These are phyloP conservation scores for Diogma glabrata DNA, from an alignment of 2,888 invertebrate genomes.

Conservation along the genomic window DNA sequence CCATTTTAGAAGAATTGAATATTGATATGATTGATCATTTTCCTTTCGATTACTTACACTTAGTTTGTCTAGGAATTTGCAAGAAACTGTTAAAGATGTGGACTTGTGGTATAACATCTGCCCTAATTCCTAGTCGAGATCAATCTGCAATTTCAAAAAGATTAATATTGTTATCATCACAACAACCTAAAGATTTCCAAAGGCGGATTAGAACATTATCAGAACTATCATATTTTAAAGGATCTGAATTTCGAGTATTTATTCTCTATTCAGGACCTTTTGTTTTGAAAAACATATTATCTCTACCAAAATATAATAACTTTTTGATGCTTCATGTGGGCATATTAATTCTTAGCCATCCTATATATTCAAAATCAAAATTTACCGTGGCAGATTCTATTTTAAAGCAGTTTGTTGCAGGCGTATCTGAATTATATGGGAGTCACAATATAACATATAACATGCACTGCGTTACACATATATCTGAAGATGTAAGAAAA, in stretches of 20 bases:
- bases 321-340: neutral
- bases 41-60: no score
- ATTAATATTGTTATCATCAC: neutral
- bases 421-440: neutral
- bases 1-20: neutral
- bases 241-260: slow-evolving; percentile 3
- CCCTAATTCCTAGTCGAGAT: neutral
- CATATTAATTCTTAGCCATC: neutral
- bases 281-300: slow-evolving; percentile 3
- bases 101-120: neutral
- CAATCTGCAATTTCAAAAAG: neutral
- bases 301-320: neutral
- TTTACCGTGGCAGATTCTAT: neutral
- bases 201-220: neutral
- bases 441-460: no score
- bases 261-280: no score
- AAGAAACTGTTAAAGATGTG: slow-evolving; percentile 5
- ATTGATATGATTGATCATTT: neutral
- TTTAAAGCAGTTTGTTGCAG: neutral
- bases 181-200: slow-evolving; percentile 7
- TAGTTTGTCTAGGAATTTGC: neutral
- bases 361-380: neutral
- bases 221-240: slow-evolving; percentile 3
- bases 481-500: neutral
- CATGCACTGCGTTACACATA: no score